These are phyloP conservation scores for Pantelozetes paolii DNA, from an alignment of 2,888 invertebrate genomes.

Conservation along the genomic window DNA sequence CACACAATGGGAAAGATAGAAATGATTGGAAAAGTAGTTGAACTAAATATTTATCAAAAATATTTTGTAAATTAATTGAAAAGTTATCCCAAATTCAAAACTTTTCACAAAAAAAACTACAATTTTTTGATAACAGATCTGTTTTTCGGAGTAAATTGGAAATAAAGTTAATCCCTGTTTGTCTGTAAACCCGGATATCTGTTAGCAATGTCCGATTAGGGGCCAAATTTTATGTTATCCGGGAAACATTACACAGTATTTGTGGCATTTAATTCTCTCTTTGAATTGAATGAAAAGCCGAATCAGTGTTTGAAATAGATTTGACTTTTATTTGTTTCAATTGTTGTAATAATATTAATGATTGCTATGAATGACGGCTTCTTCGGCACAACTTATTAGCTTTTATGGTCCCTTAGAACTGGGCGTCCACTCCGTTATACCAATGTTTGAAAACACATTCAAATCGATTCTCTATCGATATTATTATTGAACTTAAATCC, in stretches of 20 bases:
- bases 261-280: background rate
- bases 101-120: no score
- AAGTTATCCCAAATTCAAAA: no score
- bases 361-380: background rate
- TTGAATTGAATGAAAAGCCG: background rate
- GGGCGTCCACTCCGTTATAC: constrained; percentile 12
- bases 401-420: constrained; percentile 11
- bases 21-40: no score
- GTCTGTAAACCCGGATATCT: background rate
- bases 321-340: background rate
- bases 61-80: no score
- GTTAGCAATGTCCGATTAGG: background rate
- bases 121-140: no score
- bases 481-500: background rate
- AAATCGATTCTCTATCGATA: constrained; percentile 26
- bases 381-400: constrained; percentile 14
- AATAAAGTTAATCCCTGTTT: background rate
- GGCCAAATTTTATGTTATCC: background rate
- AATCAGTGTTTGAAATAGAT: background rate
- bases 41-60: no score
- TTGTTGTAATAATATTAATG: background rate
- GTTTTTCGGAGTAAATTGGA: background rate
- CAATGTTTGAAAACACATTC: background rate
- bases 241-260: background rate
- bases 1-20: no score